Evolutionary conservation across 1,140 invertebrate genomes (phyloP).

Genomic region (Plodia interpunctella): DNA sequence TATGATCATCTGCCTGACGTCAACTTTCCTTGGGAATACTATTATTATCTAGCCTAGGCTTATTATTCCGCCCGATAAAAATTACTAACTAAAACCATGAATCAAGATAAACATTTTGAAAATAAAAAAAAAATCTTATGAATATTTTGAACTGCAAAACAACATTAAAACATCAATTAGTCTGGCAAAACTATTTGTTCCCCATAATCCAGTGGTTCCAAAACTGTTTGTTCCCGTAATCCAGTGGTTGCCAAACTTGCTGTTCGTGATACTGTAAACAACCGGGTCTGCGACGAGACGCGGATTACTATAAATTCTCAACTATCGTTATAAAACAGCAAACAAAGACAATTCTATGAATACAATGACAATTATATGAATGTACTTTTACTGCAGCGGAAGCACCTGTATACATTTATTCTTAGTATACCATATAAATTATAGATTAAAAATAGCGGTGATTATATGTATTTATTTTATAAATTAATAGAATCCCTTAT

Average conservation of each 20-base stretch:
- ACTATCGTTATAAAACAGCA: conserved; percentile 1
- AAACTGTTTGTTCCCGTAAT: neutral
- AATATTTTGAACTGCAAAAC: neutral
- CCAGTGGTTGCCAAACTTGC: neutral
- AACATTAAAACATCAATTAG: conserved; percentile 3
- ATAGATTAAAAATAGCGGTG: no score
- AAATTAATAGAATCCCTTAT: no score
- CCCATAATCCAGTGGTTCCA: neutral
- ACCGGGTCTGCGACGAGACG: neutral
- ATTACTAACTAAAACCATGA: neutral
- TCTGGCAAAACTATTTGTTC: neutral
- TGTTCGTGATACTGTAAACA: neutral
- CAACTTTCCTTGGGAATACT: no score
- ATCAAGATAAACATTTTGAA: neutral
- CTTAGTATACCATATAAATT: no score
- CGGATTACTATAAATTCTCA: neutral
- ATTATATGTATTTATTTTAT: no score
- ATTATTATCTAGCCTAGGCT: no score
- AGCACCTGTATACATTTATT: neutral
- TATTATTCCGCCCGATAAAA: no score
- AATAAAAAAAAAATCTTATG: no score
- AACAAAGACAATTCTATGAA: neutral
- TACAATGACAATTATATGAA: no score
- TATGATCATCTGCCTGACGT: no score
- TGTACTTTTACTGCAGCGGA: neutral